Evolutionary conservation across 2,113 vertebrate species (phyloP).

Genomic region (Nibea albiflora): DNA sequence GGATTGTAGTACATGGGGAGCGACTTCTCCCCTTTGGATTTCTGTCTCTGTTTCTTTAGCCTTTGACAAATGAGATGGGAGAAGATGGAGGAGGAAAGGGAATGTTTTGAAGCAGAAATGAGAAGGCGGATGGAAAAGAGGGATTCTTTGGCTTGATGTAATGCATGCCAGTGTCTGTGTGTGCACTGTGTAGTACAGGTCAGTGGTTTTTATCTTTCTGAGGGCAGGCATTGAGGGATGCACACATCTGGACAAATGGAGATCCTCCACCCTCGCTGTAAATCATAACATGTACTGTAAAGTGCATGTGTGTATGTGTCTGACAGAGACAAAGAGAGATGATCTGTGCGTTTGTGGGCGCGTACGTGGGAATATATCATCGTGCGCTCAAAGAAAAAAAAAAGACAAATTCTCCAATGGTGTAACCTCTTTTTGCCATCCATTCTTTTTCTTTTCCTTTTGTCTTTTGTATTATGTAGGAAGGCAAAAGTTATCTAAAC

Average conservation of each 20-base stretch:
- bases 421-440: conserved; percentile 15
- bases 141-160: conserved; percentile 79
- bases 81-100: conserved; percentile 72
- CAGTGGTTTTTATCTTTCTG: conserved; percentile 80
- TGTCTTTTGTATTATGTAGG: conserved; percentile 6
- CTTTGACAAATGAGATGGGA: conserved; percentile 80
- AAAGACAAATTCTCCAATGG: conserved; percentile 13
- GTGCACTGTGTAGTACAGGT: conserved; percentile 70
- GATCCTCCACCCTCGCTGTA: conserved; percentile 70
- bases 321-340: conserved; percentile 58
- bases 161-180: conserved; percentile 80
- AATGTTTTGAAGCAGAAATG: conserved; percentile 71
- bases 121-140: conserved; percentile 59
- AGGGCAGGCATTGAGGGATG: conserved; percentile 77
- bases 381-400: conserved; percentile 22
- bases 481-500: conserved; percentile 37
- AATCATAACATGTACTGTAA: conserved; percentile 73
- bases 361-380: conserved; percentile 53
- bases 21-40: conserved; percentile 63
- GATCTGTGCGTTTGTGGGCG: conserved; percentile 48
- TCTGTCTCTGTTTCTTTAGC: conserved; percentile 79
- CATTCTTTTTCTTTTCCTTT: conserved; percentile 11
- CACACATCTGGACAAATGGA: conserved; percentile 83
- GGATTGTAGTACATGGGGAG: conserved; percentile 47
- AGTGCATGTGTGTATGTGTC: conserved; percentile 55